Percentiles rank a stretch among this genome's conserved stretches.
These are phyloP conservation scores for Malurus alboscapulatus DNA, from an alignment of 2,113 vertebrate species.

Conservation along the genomic window DNA sequence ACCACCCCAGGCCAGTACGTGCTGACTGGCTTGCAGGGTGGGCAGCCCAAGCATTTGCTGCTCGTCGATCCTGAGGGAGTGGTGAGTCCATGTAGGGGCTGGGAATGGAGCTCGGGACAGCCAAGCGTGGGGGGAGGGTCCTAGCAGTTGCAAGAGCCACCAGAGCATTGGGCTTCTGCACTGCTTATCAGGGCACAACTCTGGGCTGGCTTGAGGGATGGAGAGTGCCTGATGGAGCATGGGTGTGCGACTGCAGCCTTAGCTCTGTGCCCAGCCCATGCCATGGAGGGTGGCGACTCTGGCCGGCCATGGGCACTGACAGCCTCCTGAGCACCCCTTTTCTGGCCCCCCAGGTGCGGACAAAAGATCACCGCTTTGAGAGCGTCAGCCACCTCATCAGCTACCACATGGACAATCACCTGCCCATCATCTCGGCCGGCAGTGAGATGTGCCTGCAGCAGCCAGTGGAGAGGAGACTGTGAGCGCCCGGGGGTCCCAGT, in stretches of 20 bases:
- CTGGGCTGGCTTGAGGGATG: not conserved
- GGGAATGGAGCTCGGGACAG: not conserved
- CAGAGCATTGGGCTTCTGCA: accelerated
- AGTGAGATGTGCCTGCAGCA: slow-evolving; percentile 97
- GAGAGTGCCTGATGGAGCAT: not conserved
- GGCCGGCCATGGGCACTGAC: accelerated
- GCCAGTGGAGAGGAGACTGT: slow-evolving; percentile 88
- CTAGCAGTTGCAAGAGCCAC: not conserved
- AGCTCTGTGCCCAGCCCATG: not conserved
- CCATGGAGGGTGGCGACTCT: not conserved
- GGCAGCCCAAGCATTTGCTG: slow-evolving; percentile 93
- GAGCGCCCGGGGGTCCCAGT: slow-evolving; percentile 25
- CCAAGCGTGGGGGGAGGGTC: accelerated
- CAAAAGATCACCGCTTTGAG: slow-evolving; percentile 96
- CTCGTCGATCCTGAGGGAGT: slow-evolving; percentile 96
- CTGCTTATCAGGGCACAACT: not conserved
- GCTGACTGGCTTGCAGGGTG: slow-evolving; percentile 91
- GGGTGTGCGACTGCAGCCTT: not conserved
- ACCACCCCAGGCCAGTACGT: slow-evolving; percentile 95
- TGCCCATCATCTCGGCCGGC: slow-evolving; percentile 95
- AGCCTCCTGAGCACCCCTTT: not conserved
- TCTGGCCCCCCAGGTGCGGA: slow-evolving; percentile 80
- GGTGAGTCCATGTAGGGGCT: slow-evolving; percentile 66
- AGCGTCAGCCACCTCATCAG: slow-evolving; percentile 97
- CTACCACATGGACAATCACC: slow-evolving; percentile 98